A percentile compares a stretch with the other conserved stretches of the same genome.
These are phyloP conservation scores for Psephotus haematonotus DNA, from an alignment of 2,113 vertebrate species.

Conservation along the genomic window DNA sequence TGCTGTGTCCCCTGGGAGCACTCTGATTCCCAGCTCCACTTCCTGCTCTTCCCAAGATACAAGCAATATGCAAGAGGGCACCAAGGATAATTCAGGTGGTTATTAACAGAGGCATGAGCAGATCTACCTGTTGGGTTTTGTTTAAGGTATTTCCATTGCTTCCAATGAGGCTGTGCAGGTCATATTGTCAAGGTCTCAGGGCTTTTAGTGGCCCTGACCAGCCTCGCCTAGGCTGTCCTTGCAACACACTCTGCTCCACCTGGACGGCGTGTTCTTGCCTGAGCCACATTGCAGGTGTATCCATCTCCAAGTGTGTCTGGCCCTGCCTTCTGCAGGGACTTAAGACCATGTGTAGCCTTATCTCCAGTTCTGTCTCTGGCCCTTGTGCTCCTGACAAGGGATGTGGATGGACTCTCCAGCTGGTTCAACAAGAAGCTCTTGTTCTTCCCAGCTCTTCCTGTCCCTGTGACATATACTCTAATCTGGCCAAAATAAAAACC, in stretches of 20 bases:
- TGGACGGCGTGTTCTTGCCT: not conserved
- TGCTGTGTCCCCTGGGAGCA: not conserved
- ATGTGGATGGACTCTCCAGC: not conserved
- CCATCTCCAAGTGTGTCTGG: not conserved
- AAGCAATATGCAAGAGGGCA: not conserved
- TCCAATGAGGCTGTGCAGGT: not conserved
- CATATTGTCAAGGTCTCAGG: not conserved
- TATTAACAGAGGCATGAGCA: not conserved
- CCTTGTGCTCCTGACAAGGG: not conserved
- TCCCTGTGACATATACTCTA: not conserved
- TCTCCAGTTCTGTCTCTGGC: not conserved
- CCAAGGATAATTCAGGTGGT: not conserved
- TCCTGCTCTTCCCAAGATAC: not conserved
- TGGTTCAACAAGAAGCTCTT: not conserved
- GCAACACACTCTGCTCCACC: not conserved
- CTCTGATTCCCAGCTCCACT: not conserved
- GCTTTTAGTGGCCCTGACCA: not conserved
- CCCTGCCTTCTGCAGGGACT: not conserved
- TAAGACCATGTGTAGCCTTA: not conserved
- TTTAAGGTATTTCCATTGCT: not conserved
- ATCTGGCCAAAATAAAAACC: not conserved
- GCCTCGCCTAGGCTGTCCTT: too few species aligned
- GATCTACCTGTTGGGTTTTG: not conserved
- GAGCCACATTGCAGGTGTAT: accelerated
- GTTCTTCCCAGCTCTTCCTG: not conserved